Conservation (phyloP, 2,797 vertebrate genomes). For the Melanotaenia maccullochi region DNA sequence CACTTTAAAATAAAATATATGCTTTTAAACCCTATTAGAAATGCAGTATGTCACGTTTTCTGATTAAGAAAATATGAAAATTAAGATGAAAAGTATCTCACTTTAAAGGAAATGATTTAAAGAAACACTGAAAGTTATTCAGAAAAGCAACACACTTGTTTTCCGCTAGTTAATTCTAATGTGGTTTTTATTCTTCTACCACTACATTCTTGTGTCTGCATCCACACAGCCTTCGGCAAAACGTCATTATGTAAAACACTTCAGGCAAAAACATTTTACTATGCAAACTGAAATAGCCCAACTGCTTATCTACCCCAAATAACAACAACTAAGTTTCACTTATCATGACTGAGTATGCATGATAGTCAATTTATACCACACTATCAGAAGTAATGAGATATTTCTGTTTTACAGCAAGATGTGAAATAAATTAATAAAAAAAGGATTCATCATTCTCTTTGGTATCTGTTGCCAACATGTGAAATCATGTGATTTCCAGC, state of each 20-base stretch:
- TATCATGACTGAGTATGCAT: slow-evolving; percentile 2
- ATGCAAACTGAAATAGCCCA: slow-evolving; percentile 12
- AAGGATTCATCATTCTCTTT: slow-evolving; percentile 1
- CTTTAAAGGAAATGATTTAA: neutral
- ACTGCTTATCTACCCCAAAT: neutral
- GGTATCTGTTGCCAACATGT: slow-evolving; percentile 53
- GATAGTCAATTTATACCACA: neutral
- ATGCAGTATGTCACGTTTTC: neutral
- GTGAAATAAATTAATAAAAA: neutral
- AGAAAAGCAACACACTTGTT: neutral
- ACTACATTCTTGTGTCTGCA: neutral
- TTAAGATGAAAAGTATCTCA: neutral
- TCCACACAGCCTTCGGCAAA: slow-evolving; percentile 8
- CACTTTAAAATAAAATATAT: neutral
- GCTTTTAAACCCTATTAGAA: neutral
- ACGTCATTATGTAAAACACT: slow-evolving; percentile 24
- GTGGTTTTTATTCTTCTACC: neutral
- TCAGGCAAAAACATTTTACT: slow-evolving; percentile 12
- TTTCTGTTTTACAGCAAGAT: neutral
- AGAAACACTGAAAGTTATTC: neutral
- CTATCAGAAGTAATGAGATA: neutral
- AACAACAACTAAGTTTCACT: neutral
- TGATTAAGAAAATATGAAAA: neutral
- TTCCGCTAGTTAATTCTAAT: neutral
- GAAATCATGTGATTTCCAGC: slow-evolving; percentile 79